Evolutionary conservation across 2,797 vertebrate genomes (phyloP).

Genomic region (Peromyscus melanophrys): DNA sequence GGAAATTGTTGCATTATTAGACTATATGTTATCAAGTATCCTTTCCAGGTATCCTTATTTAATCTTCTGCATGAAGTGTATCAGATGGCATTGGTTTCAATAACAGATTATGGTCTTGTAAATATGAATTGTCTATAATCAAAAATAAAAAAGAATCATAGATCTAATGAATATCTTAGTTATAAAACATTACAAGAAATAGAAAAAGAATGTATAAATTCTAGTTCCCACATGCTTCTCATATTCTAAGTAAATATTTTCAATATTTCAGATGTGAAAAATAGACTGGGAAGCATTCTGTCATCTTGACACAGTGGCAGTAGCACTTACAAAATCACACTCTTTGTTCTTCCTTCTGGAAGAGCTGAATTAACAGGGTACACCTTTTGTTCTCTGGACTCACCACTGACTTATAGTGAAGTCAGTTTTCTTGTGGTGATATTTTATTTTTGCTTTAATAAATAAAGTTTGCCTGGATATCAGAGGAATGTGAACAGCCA

Average conservation of each 20-base stretch:
- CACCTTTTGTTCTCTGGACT: not conserved
- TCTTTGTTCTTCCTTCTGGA: not conserved
- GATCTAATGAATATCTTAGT: not conserved
- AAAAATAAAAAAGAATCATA: not conserved
- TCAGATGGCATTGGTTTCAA: not conserved
- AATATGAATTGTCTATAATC: not conserved
- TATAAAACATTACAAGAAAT: not conserved
- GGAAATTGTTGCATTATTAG: not conserved
- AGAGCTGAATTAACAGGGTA: not conserved
- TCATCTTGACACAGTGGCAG: not conserved
- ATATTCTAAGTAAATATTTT: not conserved
- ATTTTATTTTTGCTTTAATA: no score
- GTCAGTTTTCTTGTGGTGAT: not conserved
- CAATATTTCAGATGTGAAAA: not conserved
- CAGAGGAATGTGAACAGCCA: no score
- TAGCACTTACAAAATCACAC: not conserved
- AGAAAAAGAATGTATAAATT: not conserved
- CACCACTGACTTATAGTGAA: fast-evolving
- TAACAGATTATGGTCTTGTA: not conserved
- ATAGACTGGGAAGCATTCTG: not conserved
- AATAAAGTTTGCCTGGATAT: no score
- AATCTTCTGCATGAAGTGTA: not conserved
- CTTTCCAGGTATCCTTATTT: not conserved
- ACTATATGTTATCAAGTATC: not conserved
- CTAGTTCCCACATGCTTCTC: not conserved